These are phyloP conservation scores for Hirtodrosophila trivittata DNA, from an alignment of 2,888 invertebrate genomes.

Conservation along the genomic window DNA sequence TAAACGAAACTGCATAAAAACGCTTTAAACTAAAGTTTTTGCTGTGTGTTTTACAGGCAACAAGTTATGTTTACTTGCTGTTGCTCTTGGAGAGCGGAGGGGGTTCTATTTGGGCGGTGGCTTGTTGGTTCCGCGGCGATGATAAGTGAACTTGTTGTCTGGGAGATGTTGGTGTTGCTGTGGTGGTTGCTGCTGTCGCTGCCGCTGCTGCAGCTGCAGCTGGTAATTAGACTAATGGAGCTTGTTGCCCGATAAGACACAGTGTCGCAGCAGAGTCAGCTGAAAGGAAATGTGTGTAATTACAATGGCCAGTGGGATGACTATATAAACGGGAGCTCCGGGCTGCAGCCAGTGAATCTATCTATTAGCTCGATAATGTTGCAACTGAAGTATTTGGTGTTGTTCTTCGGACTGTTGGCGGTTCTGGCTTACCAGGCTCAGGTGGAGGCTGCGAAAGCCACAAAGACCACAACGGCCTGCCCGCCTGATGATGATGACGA, in stretches of 20 bases:
- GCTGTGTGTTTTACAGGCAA: constrained; percentile 29
- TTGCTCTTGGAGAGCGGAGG: neutral
- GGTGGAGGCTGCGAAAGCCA: neutral
- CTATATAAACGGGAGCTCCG: constrained; percentile 55
- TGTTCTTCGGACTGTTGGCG: constrained; percentile 26
- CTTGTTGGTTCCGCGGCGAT: constrained; percentile 9
- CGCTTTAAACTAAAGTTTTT: constrained; percentile 19
- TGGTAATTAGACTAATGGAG: constrained; percentile 42
- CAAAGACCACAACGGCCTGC: constrained; percentile 1
- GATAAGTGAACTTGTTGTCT: constrained; percentile 26
- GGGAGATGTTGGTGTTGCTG: neutral
- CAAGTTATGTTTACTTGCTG: constrained; percentile 29
- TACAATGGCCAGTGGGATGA: constrained; percentile 11
- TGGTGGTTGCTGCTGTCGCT: neutral
- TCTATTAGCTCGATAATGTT: constrained; percentile 29
- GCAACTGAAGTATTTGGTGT: constrained; percentile 31
- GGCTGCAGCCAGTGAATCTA: neutral
- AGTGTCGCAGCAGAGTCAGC: constrained; percentile 12
- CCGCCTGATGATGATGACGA: neutral
- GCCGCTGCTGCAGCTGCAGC: constrained; percentile 5
- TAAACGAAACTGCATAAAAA: neutral
- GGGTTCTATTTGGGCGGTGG: constrained; percentile 8
- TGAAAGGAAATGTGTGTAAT: constrained; percentile 53
- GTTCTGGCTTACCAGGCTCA: constrained; percentile 7
- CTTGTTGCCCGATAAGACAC: constrained; percentile 33